Base-by-base conservation (phyloP, 2,797 vertebrate species). In the Pitangus sulphuratus region DNA sequence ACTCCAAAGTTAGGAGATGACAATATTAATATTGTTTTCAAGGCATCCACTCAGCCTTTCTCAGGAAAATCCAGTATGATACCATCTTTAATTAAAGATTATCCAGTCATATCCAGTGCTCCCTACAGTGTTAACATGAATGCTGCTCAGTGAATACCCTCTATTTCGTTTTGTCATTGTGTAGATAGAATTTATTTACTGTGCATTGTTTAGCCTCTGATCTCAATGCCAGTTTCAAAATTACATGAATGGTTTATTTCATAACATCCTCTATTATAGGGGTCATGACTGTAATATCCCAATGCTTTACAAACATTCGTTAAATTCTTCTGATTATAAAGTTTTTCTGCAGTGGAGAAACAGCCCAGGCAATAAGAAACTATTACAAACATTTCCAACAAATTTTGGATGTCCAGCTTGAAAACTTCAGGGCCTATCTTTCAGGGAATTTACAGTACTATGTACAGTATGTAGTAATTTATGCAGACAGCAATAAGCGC, bases 61-160 rank as follows among this genome's bases (percentile, higher is more conserved):
- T 75, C 64, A 90, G 51, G 39, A 89, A 90, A 58, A 87, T 47
- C 21, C 42, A 74, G 8, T 57, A 26, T 30, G 87, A 97, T 92
- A 95, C 21, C 26, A 89, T 95, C 90, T 96, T 94, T 95, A 96
- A 97, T 97, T 95, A 96, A n/a, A n/a, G n/a, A n/a, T n/a, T n/a
- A n/a, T n/a, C n/a, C n/a, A n/a, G 42, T 19, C 69, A 84, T 64
- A 92, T 85, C 44, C 40, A 74, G 37, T n/a, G 25, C 37, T 80
- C 70, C 51, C 15, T 56, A n/a, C 39, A 70, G 16, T 12, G 37
- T 60, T 69, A 72, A 87, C 72, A 84, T 35, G 26, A 89, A 69
- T 64, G 56, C 40, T 69, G 57, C 16, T 71, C 24, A 37, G 20
- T 80, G 40, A 94, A 94, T 83, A 79, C 22, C 21, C 48, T 68